These are phyloP conservation scores for Montipora efflorescens DNA, from an alignment of 64 coral and sea anemone genomes.

Conservation along the genomic window DNA sequence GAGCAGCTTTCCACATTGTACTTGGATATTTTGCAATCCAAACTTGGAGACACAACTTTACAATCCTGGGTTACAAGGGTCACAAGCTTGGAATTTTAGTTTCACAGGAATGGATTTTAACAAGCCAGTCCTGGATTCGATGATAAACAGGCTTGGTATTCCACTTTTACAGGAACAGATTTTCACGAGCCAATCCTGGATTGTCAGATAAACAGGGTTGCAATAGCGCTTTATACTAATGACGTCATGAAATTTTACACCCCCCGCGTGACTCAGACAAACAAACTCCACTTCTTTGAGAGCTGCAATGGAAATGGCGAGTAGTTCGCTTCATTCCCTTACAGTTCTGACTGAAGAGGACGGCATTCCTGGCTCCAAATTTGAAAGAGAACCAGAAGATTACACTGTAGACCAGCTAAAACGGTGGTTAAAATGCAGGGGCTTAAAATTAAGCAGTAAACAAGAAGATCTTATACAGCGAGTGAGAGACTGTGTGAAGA, in stretches of 20 bases:
- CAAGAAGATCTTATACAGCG: constrained; percentile 44
- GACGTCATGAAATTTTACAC: constrained; percentile 60
- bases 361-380: constrained; percentile 64
- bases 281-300: constrained; percentile 12
- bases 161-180: too few relatives aligned
- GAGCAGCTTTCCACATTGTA: too few relatives aligned
- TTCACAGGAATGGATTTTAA: too few relatives aligned
- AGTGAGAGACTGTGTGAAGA: constrained; percentile 31
- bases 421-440: constrained; percentile 66
- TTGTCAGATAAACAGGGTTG: too few relatives aligned
- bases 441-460: constrained; percentile 58
- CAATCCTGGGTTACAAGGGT: too few relatives aligned
- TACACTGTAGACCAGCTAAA: constrained; percentile 72
- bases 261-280: constrained; percentile 49
- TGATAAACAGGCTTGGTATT: too few relatives aligned
- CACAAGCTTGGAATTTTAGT: too few relatives aligned
- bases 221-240: constrained; percentile 24
- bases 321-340: not conserved
- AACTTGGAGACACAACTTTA: too few relatives aligned
- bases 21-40: too few relatives aligned
- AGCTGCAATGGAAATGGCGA: constrained; percentile 4
- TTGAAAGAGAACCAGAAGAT: constrained; percentile 51
- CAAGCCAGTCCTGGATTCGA: too few relatives aligned
- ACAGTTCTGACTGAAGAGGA: constrained; percentile 64
- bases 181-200: too few relatives aligned